Evolutionary conservation across 1,140 invertebrate genomes (phyloP), one percentile per base, ranked within the genome.

Genomic region (Chelonus insularis): DNA sequence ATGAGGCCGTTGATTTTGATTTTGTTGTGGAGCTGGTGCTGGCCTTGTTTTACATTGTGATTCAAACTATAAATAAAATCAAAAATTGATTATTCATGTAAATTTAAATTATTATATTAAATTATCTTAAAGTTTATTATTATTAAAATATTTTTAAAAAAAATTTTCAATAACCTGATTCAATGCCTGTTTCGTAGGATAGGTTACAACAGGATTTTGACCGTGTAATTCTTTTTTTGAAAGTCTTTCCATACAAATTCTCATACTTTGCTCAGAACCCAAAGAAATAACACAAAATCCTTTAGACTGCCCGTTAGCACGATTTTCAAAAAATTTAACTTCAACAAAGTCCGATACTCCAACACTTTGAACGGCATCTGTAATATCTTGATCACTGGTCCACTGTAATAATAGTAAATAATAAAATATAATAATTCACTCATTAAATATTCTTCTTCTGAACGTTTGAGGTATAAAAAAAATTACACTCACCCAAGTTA

Each of bases 281-380:
- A 98, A 83, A 1, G 93, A 93, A 66, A 97, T 89, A 12, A 96
- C 89, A 77, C 95, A 97, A 79, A 97, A 97, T 39, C 98, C 98
- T 86, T 99, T 99, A 0, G 95, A 98, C 79, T 99, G 97, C 21
- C 98, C 98, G 86, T 99, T 99, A 8, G 94, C 93, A 69, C 97
- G 88, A 83, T 99, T 99, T 82, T 99, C 97, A 84, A 98, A 98
- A 82, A 99, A 99, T 82, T 99, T 99, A 9, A 99, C 95, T 77
- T 99, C 98, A 64, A 97, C 85, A 67, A 99, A 90, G 80, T 99
- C 98, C 60, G 84, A 87, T 2, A 99, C 91, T 16, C 96, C 97
- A 66, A 98, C 84, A 63, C 88, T 88, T 48, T 87, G 85, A 57
- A 98, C 86, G 1, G 92, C 89, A 83, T 97, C 92, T 25, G 90